Percentiles rank a stretch among this genome's conserved stretches.
Conservation (phyloP, 2,888 invertebrate genomes). For the Andrena bicolor region DNA sequence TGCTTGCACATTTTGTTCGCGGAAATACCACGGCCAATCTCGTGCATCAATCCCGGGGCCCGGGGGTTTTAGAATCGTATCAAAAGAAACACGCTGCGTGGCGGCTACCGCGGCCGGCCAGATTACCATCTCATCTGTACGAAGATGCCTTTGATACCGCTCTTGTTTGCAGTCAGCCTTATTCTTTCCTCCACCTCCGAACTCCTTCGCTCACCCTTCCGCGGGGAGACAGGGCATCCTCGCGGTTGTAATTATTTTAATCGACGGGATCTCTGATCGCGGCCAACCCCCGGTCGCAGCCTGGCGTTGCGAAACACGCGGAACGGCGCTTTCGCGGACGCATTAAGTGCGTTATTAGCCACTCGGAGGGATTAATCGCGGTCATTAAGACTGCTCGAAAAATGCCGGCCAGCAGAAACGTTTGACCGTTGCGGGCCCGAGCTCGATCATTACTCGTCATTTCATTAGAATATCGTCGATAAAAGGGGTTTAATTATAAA, state of each 20-base stretch:
- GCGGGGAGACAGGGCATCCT: slow-evolving; percentile 19
- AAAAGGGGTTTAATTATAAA: slow-evolving; percentile 81
- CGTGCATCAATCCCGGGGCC: slow-evolving; percentile 66
- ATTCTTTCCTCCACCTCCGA: neutral
- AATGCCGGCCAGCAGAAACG: slow-evolving; percentile 10
- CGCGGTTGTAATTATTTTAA: slow-evolving; percentile 60
- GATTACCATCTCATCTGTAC: slow-evolving; percentile 53
- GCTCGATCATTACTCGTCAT: slow-evolving; percentile 79
- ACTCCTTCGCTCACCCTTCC: neutral
- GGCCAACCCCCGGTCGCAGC: slow-evolving; percentile 23
- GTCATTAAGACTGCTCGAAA: slow-evolving; percentile 13
- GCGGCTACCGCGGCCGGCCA: slow-evolving; percentile 43
- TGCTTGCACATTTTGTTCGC: slow-evolving; percentile 72
- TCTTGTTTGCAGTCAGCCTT: slow-evolving; percentile 39
- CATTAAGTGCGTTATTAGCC: slow-evolving; percentile 14
- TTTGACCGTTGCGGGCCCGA: slow-evolving; percentile 42
- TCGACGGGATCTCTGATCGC: slow-evolving; percentile 52
- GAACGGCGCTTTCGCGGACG: slow-evolving; percentile 1
- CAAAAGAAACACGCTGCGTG: slow-evolving; percentile 46
- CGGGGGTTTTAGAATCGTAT: slow-evolving; percentile 60
- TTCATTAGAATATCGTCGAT: slow-evolving; percentile 82
- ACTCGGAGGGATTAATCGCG: slow-evolving; percentile 2
- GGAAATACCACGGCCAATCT: slow-evolving; percentile 70
- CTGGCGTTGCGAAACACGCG: slow-evolving; percentile 32
- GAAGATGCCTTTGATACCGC: slow-evolving; percentile 34